Conservation (phyloP, 2,797 vertebrate genomes). For the Myioborus miniatus region DNA sequence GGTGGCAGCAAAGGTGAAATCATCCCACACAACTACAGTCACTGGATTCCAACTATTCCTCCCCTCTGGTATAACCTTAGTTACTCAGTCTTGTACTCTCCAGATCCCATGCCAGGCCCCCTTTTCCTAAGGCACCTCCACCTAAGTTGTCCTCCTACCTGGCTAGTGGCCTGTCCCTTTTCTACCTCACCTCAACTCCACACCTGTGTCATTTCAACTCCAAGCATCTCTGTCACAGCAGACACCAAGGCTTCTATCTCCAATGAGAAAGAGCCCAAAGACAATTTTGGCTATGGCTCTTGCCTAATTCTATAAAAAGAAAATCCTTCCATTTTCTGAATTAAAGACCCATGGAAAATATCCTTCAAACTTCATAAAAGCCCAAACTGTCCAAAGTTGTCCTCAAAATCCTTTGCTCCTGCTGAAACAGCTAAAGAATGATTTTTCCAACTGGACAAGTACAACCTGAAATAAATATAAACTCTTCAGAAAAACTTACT, state of each 20-base stretch:
- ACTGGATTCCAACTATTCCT: not conserved
- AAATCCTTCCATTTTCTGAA: not conserved
- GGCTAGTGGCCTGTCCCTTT: not conserved
- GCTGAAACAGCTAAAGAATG: not conserved
- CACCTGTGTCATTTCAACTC: not conserved
- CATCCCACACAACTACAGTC: not conserved
- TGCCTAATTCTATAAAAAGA: not conserved
- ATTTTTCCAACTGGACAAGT: not conserved
- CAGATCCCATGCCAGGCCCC: not conserved
- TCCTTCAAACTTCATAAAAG: not conserved
- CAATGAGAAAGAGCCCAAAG: not conserved
- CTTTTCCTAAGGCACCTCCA: not conserved
- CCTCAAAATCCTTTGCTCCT: not conserved
- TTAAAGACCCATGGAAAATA: not conserved
- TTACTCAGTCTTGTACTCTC: not conserved
- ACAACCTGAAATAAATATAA: not conserved
- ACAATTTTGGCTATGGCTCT: not conserved
- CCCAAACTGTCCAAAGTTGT: not conserved
- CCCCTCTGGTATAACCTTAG: not conserved
- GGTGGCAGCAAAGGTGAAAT: not conserved
- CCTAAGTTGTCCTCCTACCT: not conserved
- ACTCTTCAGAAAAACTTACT: not conserved
- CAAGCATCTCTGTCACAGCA: accelerated
- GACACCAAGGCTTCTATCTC: not conserved
- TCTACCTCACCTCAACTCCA: not conserved